Evolutionary conservation across 30 jellyfish, hydroid and myxozoan species (phyloP).

Genomic region (Catostylus mosaicus): DNA sequence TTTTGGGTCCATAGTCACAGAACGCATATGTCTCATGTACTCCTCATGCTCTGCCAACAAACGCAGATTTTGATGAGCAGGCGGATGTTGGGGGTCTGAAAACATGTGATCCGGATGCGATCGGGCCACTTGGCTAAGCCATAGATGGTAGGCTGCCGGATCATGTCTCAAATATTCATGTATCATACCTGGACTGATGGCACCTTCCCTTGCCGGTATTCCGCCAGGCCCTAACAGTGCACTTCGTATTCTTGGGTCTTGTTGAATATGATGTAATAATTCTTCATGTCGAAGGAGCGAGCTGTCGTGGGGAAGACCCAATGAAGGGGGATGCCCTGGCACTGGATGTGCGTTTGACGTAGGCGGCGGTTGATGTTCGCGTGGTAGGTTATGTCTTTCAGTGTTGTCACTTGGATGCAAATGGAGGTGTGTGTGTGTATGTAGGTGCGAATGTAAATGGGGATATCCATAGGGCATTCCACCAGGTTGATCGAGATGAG

Average conservation of each 20-base stretch:
- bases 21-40: conserved; percentile 59
- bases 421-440: conserved; percentile 98
- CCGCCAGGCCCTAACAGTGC: conserved; percentile 68
- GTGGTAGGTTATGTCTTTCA: conserved; percentile 55
- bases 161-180: conserved; percentile 84
- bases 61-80: conserved; percentile 65
- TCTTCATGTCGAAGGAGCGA: conserved; percentile 76
- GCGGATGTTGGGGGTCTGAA: conserved; percentile 47
- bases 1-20: conserved; percentile 57
- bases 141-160: conserved; percentile 87
- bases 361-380: conserved; percentile 70
- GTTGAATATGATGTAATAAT: conserved; percentile 78
- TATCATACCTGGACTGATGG: conserved; percentile 81
- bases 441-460: conserved; percentile 95
- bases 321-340: conserved; percentile 73
- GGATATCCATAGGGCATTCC: conserved; percentile 85
- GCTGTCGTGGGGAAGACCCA: conserved; percentile 65
- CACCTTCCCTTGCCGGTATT: conserved; percentile 85
- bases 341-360: conserved; percentile 63
- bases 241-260: conserved; percentile 77
- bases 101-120: conserved; percentile 73
- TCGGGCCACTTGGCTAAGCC: conserved; percentile 84
- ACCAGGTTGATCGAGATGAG: conserved; percentile 79
- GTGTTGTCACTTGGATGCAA: conserved; percentile 90
- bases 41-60: conserved; percentile 80